These are phyloP conservation scores for Tragelaphus imberbis DNA, from an alignment of 2,113 vertebrate species.

Conservation along the genomic window DNA sequence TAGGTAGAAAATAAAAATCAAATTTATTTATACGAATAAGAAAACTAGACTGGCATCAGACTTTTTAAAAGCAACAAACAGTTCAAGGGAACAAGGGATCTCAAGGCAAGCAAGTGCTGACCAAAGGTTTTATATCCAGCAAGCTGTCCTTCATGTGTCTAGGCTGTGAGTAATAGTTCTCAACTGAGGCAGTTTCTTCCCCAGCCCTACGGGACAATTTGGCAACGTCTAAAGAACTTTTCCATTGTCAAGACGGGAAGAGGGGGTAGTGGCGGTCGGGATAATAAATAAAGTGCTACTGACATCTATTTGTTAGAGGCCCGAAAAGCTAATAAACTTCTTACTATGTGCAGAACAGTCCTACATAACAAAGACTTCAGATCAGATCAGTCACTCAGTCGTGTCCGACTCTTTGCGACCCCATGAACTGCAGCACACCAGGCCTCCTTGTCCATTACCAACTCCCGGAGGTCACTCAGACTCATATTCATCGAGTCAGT, in stretches of 20 bases:
- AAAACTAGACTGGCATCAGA: neutral
- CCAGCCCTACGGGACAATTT: neutral
- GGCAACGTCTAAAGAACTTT: neutral
- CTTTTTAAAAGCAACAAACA: neutral
- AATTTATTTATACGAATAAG: neutral
- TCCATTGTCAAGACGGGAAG: neutral
- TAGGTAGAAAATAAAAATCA: neutral
- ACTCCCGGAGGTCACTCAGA: too few relatives aligned
- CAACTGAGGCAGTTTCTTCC: neutral
- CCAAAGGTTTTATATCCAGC: neutral
- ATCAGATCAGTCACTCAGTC: too few relatives aligned
- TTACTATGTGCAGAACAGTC: neutral
- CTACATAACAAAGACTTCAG: neutral
- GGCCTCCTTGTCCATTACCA: too few relatives aligned
- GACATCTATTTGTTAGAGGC: neutral
- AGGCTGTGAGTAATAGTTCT: neutral
- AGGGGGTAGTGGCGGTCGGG: rapidly evolving
- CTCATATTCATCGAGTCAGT: rapidly evolving
- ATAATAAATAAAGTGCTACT: neutral
- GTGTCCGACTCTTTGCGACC: too few relatives aligned
- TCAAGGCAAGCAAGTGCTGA: neutral
- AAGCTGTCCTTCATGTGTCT: neutral
- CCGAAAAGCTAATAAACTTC: neutral
- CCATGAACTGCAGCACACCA: rapidly evolving
- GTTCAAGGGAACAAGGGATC: neutral